These are phyloP conservation scores for Odontomyia ornata DNA, from an alignment of 2,888 invertebrate genomes.

Conservation along the genomic window DNA sequence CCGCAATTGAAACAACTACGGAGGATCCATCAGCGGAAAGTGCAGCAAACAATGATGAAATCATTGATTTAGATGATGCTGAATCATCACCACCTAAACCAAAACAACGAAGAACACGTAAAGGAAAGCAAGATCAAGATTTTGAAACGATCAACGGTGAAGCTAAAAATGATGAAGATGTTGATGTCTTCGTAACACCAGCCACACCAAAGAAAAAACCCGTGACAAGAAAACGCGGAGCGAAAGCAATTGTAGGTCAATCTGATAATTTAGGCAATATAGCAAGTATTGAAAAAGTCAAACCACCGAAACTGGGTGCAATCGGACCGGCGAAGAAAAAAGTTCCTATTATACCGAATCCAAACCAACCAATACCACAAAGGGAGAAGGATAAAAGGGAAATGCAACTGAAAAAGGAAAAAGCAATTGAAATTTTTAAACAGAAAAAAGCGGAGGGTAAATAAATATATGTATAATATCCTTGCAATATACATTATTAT, in stretches of 20 bases:
- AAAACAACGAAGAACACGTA: slow-evolving; percentile 45
- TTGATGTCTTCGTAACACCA: slow-evolving; percentile 33
- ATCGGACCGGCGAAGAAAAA: slow-evolving; percentile 47
- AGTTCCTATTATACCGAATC: slow-evolving; percentile 54
- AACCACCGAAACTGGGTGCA: slow-evolving; percentile 52
- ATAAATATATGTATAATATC: neutral
- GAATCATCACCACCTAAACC: slow-evolving; percentile 51
- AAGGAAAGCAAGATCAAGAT: slow-evolving; percentile 2
- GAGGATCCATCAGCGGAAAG: no score
- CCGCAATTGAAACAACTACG: no score
- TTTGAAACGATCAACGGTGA: no score
- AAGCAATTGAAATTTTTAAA: slow-evolving; percentile 78
- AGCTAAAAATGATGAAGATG: neutral
- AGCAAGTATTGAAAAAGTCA: slow-evolving; percentile 48
- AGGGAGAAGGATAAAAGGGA: slow-evolving; percentile 73
- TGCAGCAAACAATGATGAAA: no score
- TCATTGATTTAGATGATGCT: slow-evolving; percentile 50
- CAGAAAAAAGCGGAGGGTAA: slow-evolving; percentile 58
- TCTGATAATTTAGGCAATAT: slow-evolving; percentile 49
- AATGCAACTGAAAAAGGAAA: slow-evolving; percentile 74
- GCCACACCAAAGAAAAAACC: slow-evolving; percentile 51
- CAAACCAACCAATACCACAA: slow-evolving; percentile 76
- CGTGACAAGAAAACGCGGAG: slow-evolving; percentile 48
- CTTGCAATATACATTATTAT: no score
- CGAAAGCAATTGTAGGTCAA: slow-evolving; percentile 49